These are phyloP conservation scores for Pollenia amentaria DNA, from an alignment of 2,888 invertebrate genomes.

Conservation along the genomic window DNA sequence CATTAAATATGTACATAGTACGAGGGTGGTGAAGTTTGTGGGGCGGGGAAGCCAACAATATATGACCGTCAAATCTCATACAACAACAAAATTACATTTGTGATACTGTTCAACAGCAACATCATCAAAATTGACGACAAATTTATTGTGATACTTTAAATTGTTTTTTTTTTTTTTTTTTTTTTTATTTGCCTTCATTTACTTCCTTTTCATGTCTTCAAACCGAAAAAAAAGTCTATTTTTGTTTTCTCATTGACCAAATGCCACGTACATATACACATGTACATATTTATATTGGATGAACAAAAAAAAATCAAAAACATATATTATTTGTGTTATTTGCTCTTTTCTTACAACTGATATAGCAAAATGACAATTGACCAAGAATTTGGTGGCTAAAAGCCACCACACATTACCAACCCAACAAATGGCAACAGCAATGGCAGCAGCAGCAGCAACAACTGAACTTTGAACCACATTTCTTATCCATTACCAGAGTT, in stretches of 20 bases:
- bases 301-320: too few relatives aligned
- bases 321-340: not conserved
- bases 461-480: constrained; percentile 63
- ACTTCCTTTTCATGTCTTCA: constrained; percentile 24
- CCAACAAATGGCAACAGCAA: not conserved
- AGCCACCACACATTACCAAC: constrained; percentile 55
- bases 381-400: constrained; percentile 53
- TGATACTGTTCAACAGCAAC: not conserved
- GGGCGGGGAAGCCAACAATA: constrained; percentile 22
- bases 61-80: constrained; percentile 39
- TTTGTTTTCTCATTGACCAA: constrained; percentile 34
- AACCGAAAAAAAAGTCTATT: constrained; percentile 25
- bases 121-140: constrained; percentile 38
- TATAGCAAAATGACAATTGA: constrained; percentile 64
- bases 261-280: not conserved
- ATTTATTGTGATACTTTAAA: constrained; percentile 16
- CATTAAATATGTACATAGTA: constrained; percentile 40
- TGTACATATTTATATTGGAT: not conserved
- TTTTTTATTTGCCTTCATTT: not conserved
- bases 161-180: too few relatives aligned
- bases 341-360: constrained; percentile 38
- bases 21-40: too few relatives aligned
- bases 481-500: constrained; percentile 47
- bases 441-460: not conserved
- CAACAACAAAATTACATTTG: constrained; percentile 34